These are phyloP conservation scores for Brachionus rotundiformis DNA, from an alignment of 1,140 invertebrate species.

Conservation along the genomic window DNA sequence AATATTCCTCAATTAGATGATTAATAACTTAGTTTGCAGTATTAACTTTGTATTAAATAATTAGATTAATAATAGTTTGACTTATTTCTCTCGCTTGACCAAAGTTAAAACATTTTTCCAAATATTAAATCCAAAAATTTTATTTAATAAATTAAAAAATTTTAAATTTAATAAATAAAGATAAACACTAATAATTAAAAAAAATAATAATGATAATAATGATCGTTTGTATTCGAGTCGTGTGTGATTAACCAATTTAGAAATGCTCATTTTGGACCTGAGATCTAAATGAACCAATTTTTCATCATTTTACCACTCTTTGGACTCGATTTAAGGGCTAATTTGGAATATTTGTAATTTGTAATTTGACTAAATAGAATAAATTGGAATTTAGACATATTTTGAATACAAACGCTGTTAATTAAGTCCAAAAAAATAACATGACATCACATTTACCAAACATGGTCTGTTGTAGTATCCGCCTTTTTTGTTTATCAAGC, in stretches of 20 bases:
- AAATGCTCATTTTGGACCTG: slow-evolving; percentile 3
- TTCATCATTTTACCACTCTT: background rate
- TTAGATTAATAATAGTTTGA: no score
- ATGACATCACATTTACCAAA: slow-evolving; percentile 49
- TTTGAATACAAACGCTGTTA: background rate
- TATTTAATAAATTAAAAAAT: background rate
- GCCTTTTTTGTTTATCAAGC: slow-evolving; percentile 46
- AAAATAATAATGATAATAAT: background rate
- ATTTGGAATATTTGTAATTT: background rate
- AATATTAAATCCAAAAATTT: slow-evolving; percentile 8
- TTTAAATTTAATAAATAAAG: no score
- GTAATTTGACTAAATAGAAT: background rate
- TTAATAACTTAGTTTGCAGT: no score
- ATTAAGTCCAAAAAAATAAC: slow-evolving; percentile 46
- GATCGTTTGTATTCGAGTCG: background rate
- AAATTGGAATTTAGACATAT: background rate
- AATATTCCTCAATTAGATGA: no score
- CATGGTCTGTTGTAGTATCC: slow-evolving; percentile 42
- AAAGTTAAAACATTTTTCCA: no score
- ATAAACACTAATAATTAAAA: no score
- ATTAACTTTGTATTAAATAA: no score
- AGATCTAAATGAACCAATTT: background rate
- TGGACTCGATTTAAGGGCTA: background rate
- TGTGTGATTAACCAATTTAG: background rate
- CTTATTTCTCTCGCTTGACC: no score